Conservation (phyloP, 2,888 invertebrate species). For the Stenolophus ochropezus region DNA sequence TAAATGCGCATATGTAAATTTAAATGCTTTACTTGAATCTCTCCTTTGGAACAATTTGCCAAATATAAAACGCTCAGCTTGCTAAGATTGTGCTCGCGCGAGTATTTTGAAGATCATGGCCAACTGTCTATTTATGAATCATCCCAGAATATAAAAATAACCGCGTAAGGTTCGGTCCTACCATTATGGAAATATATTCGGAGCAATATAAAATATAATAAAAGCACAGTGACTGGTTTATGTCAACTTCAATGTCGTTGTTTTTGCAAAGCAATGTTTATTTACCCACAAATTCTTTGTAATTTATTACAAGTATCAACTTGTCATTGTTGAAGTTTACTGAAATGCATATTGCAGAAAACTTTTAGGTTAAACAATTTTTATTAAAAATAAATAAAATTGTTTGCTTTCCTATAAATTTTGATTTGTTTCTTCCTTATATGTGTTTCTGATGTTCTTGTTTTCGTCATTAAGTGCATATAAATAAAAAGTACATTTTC, state of each 20-base stretch:
- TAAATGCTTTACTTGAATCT: not conserved
- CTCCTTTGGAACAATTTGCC: not conserved
- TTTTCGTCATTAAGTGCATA: not conserved
- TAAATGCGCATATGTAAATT: not conserved
- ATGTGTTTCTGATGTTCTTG: not conserved
- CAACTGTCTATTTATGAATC: constrained; percentile 29
- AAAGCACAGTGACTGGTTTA: not conserved
- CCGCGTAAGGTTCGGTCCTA: not conserved
- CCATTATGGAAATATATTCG: constrained; percentile 15
- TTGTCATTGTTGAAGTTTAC: not conserved
- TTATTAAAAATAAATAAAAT: not conserved
- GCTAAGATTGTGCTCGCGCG: not conserved
- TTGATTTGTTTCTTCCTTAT: constrained; percentile 3
- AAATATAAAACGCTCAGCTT: not conserved
- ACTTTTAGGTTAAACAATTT: not conserved
- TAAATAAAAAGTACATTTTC: not conserved
- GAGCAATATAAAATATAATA: constrained; percentile 6
- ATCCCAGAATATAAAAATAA: constrained; percentile 28
- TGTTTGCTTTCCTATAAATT: not conserved
- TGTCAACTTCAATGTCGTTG: constrained; percentile 7
- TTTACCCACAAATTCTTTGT: not conserved
- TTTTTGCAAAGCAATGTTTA: constrained; percentile 8
- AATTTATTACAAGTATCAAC: not conserved
- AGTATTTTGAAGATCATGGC: constrained; percentile 28
- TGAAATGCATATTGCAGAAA: not conserved